Evolutionary conservation across 2,797 vertebrate species (phyloP), one percentile per base, ranked within the genome.

Genomic region (Acropternis orthonyx): DNA sequence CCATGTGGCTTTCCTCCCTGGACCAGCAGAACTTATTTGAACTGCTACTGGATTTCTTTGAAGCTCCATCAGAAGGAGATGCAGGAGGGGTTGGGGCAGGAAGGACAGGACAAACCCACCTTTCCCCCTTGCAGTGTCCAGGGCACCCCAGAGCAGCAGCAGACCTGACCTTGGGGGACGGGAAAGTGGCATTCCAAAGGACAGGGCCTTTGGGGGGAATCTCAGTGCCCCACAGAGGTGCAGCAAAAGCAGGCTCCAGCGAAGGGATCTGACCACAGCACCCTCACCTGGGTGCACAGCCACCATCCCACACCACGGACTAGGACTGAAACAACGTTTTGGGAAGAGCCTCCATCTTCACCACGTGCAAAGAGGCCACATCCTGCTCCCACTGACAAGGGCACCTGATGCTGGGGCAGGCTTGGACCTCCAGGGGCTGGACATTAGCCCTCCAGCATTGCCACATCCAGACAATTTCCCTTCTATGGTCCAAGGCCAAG

Each of bases 351-450:
- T 62, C 46, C 34, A 23, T 7, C 51, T 46, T 21, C 21, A 9
- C 23, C 16, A 1, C 0, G 0, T 4, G 16, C 30, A n/a, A 22
- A 39, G 36, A 54, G 24, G 22, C 17, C 14, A 2, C 0, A 6
- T 54, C 46, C 77, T 81, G 59, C 52, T 52, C 37, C 11, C 36
- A 13, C 34, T 54, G 66, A 67, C 39, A 1, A 0, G 55, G 41
- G 43, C 16, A 39, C 22, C 37, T 3, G 10, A 15, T 6, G 1
- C 14, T 2, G 3, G 32, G n/a, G 23, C 85, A 87, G 63, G 55
- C 62, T 16, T 66, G 6, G 52, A 71, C 68, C 61, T 37, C 55
- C 69, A 41, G 17, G 3, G 22, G 30, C 27, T 43, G 83, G 34
- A 96, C 77, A 4, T 89, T 76, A 72, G 3, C 75, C 88, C 28